phyloP scores from a whole-genome alignment of 2,113 vertebrate species.

The Anthoscopus minutus region DNA sequence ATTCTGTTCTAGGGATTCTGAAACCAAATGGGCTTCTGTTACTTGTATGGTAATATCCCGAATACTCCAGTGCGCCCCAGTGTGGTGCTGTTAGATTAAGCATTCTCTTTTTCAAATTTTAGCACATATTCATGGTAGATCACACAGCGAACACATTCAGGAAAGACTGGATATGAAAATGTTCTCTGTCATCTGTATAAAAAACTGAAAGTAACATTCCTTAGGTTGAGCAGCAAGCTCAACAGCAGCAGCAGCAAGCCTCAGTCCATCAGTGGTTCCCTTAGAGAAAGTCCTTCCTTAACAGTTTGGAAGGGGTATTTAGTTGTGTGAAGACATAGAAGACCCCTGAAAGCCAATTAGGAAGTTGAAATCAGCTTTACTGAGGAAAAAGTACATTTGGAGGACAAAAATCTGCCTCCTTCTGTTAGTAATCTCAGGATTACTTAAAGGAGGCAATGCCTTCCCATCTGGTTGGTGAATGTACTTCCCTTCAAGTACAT shows the following conservation, averaged over 20 bases:
- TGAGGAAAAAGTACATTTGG: neutral
- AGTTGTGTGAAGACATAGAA: neutral
- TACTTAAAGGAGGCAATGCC: neutral
- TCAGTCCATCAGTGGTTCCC: neutral
- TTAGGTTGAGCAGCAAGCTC: neutral
- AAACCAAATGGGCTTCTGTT: neutral
- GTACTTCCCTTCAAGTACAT: neutral
- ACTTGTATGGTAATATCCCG: neutral
- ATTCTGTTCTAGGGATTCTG: neutral
- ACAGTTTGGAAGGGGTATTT: neutral
- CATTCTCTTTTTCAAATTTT: neutral
- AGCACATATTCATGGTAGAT: neutral
- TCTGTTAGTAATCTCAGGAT: neutral
- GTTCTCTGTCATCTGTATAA: neutral
- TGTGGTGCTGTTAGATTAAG: neutral
- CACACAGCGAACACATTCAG: neutral
- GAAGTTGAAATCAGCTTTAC: neutral
- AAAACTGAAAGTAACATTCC: neutral
- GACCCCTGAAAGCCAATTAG: neutral
- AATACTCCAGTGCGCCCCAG: neutral
- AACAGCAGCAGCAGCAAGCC: neutral
- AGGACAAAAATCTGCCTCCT: neutral
- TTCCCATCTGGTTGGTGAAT: neutral
- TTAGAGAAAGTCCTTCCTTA: neutral
- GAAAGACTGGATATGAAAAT: neutral